Percentiles rank a stretch among this genome's conserved stretches.
Conservation (phyloP, 2,888 invertebrate species). For the Taenaris catops region DNA sequence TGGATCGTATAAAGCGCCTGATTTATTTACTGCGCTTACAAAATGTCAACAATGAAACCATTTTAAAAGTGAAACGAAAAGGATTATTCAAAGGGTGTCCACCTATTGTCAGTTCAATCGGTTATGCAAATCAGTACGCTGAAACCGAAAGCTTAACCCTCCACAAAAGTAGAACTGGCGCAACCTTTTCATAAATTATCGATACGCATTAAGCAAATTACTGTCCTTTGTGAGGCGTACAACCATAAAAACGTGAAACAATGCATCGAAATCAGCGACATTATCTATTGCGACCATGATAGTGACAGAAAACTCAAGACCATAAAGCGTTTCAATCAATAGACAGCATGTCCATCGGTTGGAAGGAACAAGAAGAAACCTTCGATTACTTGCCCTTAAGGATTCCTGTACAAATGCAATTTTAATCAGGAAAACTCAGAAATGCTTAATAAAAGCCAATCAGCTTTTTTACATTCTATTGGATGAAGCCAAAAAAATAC, state of each 20-base stretch:
- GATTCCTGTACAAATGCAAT: too few relatives aligned
- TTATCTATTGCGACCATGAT: constrained; percentile 34
- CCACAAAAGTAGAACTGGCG: constrained; percentile 53
- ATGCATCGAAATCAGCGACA: constrained; percentile 49
- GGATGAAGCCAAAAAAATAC: too few relatives aligned
- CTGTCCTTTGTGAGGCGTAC: constrained; percentile 41
- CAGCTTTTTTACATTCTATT: too few relatives aligned
- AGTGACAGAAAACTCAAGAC: constrained; percentile 42
- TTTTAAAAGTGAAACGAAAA: constrained; percentile 74
- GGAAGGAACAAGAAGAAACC: too few relatives aligned
- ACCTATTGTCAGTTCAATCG: constrained; percentile 56
- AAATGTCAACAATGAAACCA: constrained; percentile 69
- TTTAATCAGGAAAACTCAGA: too few relatives aligned
- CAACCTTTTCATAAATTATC: constrained; percentile 72
- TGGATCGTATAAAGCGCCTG: constrained; percentile 63
- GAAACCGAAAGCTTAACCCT: constrained; percentile 68
- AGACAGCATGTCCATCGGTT: too few relatives aligned
- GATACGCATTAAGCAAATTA: constrained; percentile 72
- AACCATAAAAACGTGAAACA: constrained; percentile 43
- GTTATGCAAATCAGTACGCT: constrained; percentile 75
- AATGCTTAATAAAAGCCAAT: too few relatives aligned
- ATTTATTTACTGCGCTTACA: constrained; percentile 74
- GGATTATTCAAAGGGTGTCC: constrained; percentile 65
- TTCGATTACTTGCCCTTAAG: too few relatives aligned
- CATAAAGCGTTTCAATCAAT: too few relatives aligned